Percentiles rank a stretch among this genome's conserved stretches.
These are phyloP conservation scores for Scytalopus superciliaris DNA, from an alignment of 2,113 vertebrate species.

Conservation along the genomic window DNA sequence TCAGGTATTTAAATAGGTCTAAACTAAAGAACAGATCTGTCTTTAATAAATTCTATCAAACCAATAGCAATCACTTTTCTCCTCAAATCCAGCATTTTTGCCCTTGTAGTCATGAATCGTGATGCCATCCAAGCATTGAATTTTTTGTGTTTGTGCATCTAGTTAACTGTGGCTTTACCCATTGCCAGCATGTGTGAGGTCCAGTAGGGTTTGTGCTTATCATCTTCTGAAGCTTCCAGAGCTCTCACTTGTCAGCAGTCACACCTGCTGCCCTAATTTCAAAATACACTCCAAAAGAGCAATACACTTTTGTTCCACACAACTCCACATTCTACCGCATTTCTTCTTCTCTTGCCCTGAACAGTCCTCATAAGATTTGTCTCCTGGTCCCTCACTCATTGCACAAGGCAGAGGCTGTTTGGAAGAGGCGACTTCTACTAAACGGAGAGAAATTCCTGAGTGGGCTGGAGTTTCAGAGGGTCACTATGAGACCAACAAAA, in stretches of 20 bases:
- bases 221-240: neutral
- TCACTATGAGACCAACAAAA: neutral
- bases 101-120: neutral
- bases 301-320: neutral
- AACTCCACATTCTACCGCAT: neutral
- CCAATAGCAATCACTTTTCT: neutral
- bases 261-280: neutral
- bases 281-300: neutral
- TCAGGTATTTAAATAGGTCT: neutral
- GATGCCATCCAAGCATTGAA: neutral
- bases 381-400: neutral
- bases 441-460: neutral
- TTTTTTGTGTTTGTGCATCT: neutral
- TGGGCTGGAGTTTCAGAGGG: neutral
- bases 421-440: neutral
- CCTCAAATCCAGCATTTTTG: neutral
- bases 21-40: neutral
- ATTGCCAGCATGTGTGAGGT: neutral
- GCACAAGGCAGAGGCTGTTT: neutral
- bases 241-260: neutral
- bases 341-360: neutral
- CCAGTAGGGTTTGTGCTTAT: neutral
- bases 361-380: neutral
- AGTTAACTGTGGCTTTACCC: neutral
- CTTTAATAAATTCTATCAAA: neutral